Evolutionary conservation across 2,888 invertebrate genomes (phyloP).

Genomic region (Agriopis aurantiaria): DNA sequence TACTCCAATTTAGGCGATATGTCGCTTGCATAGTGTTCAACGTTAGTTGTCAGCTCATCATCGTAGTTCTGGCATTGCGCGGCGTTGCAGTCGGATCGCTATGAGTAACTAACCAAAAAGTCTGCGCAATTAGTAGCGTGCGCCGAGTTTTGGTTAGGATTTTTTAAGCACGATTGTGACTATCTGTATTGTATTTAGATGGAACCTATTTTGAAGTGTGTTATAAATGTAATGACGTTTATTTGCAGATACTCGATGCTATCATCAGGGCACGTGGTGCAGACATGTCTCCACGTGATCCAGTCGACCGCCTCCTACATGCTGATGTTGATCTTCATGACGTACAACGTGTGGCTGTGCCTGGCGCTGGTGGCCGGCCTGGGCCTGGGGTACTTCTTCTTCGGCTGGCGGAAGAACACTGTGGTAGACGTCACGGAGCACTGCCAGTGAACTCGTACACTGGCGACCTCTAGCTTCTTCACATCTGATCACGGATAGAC

Average conservation of each 20-base stretch:
- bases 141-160: no score
- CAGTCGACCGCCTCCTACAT: conserved; percentile 96
- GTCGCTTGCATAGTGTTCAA: no score
- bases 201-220: neutral
- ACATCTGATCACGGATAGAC: no score
- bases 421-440: conserved; percentile 92
- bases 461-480: no score
- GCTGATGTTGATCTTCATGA: conserved; percentile 99
- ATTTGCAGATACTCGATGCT: conserved; percentile 92
- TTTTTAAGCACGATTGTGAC: no score
- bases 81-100: no score
- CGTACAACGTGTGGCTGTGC: conserved; percentile 98
- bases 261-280: conserved; percentile 92
- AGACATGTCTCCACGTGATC: conserved; percentile 94
- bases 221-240: neutral
- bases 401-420: conserved; percentile 97
- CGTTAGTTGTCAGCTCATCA: no score
- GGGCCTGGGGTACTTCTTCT: conserved; percentile 97
- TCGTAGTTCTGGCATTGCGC: no score
- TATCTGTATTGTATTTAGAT: no score
- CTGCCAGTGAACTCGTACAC: neutral
- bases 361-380: conserved; percentile 95
- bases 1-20: no score
- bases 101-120: no score
- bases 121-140: no score